These are phyloP conservation scores for Drosophila subobscura DNA, from an alignment of 1,140 invertebrate species.

Conservation along the genomic window DNA sequence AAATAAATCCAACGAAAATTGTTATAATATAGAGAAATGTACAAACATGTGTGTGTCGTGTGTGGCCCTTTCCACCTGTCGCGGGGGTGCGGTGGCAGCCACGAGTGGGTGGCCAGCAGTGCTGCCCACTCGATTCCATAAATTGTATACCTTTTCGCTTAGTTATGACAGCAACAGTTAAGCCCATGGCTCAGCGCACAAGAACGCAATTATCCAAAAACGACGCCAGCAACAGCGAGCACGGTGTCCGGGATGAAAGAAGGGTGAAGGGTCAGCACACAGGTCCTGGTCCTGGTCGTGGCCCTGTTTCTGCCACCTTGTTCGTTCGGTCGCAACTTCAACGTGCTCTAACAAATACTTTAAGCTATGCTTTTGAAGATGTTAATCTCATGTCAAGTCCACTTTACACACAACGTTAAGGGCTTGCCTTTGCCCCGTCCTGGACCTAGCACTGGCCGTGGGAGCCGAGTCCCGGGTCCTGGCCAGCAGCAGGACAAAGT, in stretches of 20 bases:
- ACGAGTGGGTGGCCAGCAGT: not conserved
- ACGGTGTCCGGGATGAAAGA: constrained; percentile 3
- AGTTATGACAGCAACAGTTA: constrained; percentile 82
- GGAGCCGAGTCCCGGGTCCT: constrained; percentile 15
- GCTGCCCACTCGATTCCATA: constrained; percentile 66
- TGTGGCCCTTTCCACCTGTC: constrained; percentile 38
- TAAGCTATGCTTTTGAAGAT: constrained; percentile 83
- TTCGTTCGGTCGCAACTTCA: constrained; percentile 54
- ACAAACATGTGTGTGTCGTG: not conserved
- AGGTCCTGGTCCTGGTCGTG: constrained; percentile 24
- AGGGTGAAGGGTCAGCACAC: constrained; percentile 42
- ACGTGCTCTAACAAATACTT: constrained; percentile 79
- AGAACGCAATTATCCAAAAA: constrained; percentile 80
- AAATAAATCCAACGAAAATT: constrained; percentile 78
- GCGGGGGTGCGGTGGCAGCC: constrained; percentile 6
- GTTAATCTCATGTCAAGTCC: constrained; percentile 83
- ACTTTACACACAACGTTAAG: constrained; percentile 81
- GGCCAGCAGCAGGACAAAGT: constrained; percentile 61
- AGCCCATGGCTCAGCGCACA: constrained; percentile 81
- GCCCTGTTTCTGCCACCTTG: constrained; percentile 43
- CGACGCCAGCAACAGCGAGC: constrained; percentile 14
- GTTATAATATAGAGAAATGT: constrained; percentile 64
- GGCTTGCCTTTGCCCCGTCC: constrained; percentile 49
- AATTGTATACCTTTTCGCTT: constrained; percentile 80
- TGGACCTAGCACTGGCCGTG: not conserved